Evolutionary conservation across 1,140 invertebrate genomes (phyloP).

Genomic region (Zaprionus africanus): DNA sequence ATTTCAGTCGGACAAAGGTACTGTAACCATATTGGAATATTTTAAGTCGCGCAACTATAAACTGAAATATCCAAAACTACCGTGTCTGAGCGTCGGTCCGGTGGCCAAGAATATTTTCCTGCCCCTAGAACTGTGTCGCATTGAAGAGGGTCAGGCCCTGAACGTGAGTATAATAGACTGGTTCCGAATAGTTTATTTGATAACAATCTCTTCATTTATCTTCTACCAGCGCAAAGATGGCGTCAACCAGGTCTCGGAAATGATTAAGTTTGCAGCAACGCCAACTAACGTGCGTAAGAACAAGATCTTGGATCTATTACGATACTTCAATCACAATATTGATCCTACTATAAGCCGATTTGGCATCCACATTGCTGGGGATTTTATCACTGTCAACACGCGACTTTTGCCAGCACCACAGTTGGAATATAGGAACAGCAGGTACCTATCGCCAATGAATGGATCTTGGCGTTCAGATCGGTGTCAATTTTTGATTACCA

Average conservation of each 20-base stretch:
- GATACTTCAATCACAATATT: conserved; percentile 84
- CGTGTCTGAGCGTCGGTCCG: conserved; percentile 87
- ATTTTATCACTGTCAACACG: conserved; percentile 86
- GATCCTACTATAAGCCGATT: conserved; percentile 86
- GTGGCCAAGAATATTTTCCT: conserved; percentile 85
- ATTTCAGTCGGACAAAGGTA: conserved; percentile 78
- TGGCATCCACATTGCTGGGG: conserved; percentile 85
- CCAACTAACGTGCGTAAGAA: conserved; percentile 86
- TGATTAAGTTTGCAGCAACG: conserved; percentile 89
- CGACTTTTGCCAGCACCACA: conserved; percentile 86
- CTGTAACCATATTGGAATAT: conserved; percentile 85
- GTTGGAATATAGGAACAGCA: conserved; percentile 84
- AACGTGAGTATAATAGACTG: conserved; percentile 53
- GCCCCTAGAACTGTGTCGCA: conserved; percentile 87
- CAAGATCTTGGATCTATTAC: conserved; percentile 87
- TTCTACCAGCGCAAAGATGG: conserved; percentile 83
- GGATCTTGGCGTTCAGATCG: conserved; percentile 66
- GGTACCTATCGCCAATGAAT: conserved; percentile 19
- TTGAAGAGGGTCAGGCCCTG: conserved; percentile 87
- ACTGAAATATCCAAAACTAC: conserved; percentile 86
- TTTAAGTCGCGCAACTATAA: conserved; percentile 68
- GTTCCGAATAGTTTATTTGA: background rate
- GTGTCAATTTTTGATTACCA: conserved; percentile 38
- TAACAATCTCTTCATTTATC: background rate
- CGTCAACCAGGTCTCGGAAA: conserved; percentile 86